Base-by-base conservation (phyloP, 1,140 invertebrate genomes). In the Caerostris extrusa region DNA sequence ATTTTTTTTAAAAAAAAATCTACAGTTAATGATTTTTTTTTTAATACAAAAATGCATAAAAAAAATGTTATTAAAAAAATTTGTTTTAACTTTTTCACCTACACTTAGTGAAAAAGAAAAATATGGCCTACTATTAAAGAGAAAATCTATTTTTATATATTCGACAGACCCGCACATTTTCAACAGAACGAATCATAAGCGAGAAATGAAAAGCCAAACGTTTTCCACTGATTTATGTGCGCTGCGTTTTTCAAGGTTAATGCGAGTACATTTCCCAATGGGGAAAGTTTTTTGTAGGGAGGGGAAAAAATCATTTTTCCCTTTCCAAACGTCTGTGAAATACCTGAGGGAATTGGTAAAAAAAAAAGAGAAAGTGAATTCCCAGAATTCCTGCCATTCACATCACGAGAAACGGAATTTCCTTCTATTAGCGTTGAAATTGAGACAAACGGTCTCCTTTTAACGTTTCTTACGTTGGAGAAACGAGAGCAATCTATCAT, bases 381-480 rank as follows among this genome's bases (percentile, higher is more conserved):
- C 56, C 10, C 7, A 57, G 19, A 85, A 85, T 85, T 58, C 56
- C 82, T n/a, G 10, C 7, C 56, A 85, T 85, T 85, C 82, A 56
- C n/a, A n/a, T 85, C 17, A 34, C 82, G 82, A 58, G 55, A 7
- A n/a, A 19, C 17, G 57, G n/a, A 85, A 57, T 58, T 58, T 85
- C 19, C 57, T 56, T 12, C 82, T 57, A 57, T 85, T 57, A 85
- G 57, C 55, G 7, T 58, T 85, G 82, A 85, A 85, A 85, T 85
- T 85, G 82, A 85, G 82, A 85, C 82, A 85, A 85, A 85, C 82
- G 55, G 17, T 10, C n/a, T 5, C 82, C 55, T 85, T 58, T 85
- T 58, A 57, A 17, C n/a, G 55, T 57, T 85, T 85, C 57, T 58
- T 58, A 57, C 82, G 4, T 58, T 85, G 55, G 17, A 8, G 56